These are phyloP conservation scores for Philonicus albiceps DNA, from an alignment of 2,888 invertebrate species.

Conservation along the genomic window DNA sequence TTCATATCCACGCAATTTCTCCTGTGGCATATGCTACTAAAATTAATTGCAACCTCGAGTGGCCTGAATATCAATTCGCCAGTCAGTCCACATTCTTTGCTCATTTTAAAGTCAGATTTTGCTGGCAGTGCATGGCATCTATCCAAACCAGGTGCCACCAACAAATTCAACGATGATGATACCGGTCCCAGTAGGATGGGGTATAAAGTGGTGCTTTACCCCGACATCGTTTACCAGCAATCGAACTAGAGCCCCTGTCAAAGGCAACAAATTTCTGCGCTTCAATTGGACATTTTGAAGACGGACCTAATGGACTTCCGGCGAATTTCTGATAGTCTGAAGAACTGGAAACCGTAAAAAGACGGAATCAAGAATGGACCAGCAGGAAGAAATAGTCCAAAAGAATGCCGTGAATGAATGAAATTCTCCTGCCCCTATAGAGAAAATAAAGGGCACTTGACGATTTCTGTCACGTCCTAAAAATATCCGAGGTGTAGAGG, in stretches of 20 bases:
- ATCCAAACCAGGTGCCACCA: not conserved
- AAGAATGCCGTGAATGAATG: not conserved
- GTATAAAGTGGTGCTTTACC: not conserved
- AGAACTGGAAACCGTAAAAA: not conserved
- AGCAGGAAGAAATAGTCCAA: not conserved
- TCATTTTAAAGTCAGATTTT: constrained; percentile 23
- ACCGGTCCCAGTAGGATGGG: not conserved
- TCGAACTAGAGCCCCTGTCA: not conserved
- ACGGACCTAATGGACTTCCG: constrained; percentile 20
- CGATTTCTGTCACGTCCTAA: constrained; percentile 11
- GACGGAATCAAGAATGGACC: not conserved
- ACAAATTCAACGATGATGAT: not conserved
- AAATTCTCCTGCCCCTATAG: not conserved
- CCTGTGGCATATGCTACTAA: not conserved
- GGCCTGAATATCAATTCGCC: constrained; percentile 4
- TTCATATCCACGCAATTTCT: constrained; percentile 8
- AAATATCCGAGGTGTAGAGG: not conserved
- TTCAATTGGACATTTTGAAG: not conserved
- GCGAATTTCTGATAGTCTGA: not conserved
- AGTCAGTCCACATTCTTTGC: not conserved
- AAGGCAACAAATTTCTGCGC: constrained; percentile 11
- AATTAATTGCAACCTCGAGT: constrained; percentile 7
- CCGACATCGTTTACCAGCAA: not conserved
- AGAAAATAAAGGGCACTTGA: not conserved
- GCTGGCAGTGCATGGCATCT: not conserved